A percentile compares a stretch with the other conserved stretches of the same genome.
Evolutionary conservation across 1,140 invertebrate species (phyloP).

Genomic region (Trichonephila inaurata): DNA sequence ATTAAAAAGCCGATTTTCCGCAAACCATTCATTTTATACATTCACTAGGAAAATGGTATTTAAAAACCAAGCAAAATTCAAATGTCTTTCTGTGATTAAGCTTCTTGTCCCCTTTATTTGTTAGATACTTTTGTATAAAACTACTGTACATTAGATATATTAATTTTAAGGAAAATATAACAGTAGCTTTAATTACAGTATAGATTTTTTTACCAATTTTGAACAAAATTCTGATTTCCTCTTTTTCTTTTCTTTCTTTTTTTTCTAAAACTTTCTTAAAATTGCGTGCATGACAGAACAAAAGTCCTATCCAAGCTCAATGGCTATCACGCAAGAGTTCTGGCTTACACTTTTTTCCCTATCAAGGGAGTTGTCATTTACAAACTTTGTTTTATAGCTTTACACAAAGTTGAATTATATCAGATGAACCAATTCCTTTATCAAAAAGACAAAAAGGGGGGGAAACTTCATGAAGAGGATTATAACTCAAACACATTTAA

Average conservation of each 20-base stretch:
- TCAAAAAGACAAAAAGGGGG: background rate
- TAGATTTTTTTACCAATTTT: too few relatives aligned
- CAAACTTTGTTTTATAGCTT: slow-evolving; percentile 18
- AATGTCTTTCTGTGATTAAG: too few relatives aligned
- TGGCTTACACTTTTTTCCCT: background rate
- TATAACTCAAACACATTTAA: background rate
- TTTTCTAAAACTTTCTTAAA: background rate
- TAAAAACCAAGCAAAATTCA: too few relatives aligned
- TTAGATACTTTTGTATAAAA: too few relatives aligned
- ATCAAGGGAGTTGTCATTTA: background rate
- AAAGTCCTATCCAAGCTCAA: background rate
- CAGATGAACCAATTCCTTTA: background rate
- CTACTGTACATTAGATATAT: too few relatives aligned
- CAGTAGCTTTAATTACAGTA: too few relatives aligned
- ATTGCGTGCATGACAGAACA: background rate
- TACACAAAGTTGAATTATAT: background rate
- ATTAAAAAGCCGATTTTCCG: too few relatives aligned
- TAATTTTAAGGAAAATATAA: too few relatives aligned
- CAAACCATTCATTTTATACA: too few relatives aligned
- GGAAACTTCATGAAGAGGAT: background rate
- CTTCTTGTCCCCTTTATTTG: too few relatives aligned
- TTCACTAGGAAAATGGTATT: too few relatives aligned
- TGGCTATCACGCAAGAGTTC: background rate
- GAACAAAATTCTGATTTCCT: too few relatives aligned
- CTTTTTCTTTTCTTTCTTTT: background rate